Conservation (phyloP, 2,888 invertebrate genomes). For the Marronus borbonicus region DNA sequence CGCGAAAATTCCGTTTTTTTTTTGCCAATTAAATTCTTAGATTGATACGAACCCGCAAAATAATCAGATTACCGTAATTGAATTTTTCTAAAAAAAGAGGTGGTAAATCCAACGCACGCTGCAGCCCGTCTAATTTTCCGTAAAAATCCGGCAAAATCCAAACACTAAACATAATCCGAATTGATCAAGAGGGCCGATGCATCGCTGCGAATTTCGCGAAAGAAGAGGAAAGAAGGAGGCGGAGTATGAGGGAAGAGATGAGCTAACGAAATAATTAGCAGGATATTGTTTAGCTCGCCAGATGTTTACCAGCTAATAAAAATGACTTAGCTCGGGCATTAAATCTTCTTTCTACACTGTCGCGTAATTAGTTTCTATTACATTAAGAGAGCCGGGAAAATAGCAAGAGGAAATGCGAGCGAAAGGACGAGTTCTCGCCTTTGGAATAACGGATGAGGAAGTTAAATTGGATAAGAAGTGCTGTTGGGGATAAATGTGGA, state of each 20-base stretch:
- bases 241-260: neutral
- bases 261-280: constrained; percentile 28
- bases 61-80: constrained; percentile 17
- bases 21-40: constrained; percentile 12
- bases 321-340: constrained; percentile 23
- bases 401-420: neutral
- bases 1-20: neutral
- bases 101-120: neutral
- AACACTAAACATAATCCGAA: constrained; percentile 12
- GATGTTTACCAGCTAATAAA: constrained; percentile 39
- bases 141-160: constrained; percentile 6
- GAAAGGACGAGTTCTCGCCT: too few relatives aligned
- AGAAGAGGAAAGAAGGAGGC: neutral
- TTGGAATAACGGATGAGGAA: too few relatives aligned
- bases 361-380: constrained; percentile 28
- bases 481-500: too few relatives aligned
- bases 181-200: neutral
- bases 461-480: too few relatives aligned
- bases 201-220: too few relatives aligned
- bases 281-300: constrained; percentile 35
- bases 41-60: neutral
- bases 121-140: neutral
- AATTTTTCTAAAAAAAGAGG: constrained; percentile 3
- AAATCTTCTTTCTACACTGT: constrained; percentile 27
- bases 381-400: neutral